These are phyloP conservation scores for Belgica antarctica DNA, from an alignment of 2,888 invertebrate species.

Conservation along the genomic window DNA sequence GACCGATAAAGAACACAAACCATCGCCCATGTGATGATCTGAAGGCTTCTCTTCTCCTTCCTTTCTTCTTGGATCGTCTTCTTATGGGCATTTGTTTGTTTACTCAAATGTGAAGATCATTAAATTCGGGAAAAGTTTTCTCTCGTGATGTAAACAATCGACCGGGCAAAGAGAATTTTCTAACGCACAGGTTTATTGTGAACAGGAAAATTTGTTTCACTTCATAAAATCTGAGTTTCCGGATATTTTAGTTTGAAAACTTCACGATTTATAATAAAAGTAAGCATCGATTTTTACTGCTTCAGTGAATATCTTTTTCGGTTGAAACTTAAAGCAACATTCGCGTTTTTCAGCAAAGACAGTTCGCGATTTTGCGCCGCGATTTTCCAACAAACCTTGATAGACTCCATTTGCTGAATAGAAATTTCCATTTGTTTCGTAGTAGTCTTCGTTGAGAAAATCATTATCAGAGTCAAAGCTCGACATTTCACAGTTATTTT, in stretches of 20 bases:
- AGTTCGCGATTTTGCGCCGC: no score
- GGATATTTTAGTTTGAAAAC: no score
- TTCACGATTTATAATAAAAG: no score
- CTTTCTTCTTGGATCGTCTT: no score
- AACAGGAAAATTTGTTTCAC: no score
- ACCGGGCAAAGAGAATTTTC: neutral
- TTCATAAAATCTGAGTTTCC: no score
- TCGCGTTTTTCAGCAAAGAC: neutral
- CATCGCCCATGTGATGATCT: conserved; percentile 12
- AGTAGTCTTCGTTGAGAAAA: conserved; percentile 37
- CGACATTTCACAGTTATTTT: no score
- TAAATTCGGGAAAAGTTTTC: neutral
- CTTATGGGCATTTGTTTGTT: conserved; percentile 34
- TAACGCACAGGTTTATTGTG: no score
- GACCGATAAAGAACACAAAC: conserved; percentile 28
- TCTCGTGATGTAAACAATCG: conserved; percentile 7
- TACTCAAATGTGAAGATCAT: conserved; percentile 23
- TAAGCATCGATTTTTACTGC: no score
- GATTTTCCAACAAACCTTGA: conserved; percentile 35
- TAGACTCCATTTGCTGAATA: conserved; percentile 36
- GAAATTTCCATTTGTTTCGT: conserved; percentile 43
- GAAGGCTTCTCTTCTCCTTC: conserved; percentile 15
- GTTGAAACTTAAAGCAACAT: no score
- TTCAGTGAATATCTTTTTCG: no score
- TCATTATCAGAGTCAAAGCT: conserved; percentile 42